Conservation (phyloP, 2,888 invertebrate species). For the Bombyx huttoni region DNA sequence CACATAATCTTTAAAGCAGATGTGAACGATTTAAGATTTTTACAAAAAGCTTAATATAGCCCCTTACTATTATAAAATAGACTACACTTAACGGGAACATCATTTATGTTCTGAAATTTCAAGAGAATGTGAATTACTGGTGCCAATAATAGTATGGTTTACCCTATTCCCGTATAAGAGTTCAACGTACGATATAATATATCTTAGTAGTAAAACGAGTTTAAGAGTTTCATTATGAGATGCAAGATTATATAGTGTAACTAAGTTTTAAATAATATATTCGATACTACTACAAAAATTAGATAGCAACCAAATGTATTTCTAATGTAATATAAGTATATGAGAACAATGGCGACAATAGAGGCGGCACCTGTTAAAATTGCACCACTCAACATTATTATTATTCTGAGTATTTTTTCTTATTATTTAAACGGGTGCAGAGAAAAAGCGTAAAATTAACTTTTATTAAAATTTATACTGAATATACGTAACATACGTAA, state of each 20-base stretch:
- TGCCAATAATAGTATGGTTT: too few relatives aligned
- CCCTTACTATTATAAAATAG: too few relatives aligned
- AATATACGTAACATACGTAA: neutral
- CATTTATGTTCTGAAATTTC: neutral
- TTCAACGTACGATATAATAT: neutral
- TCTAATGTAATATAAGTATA: too few relatives aligned
- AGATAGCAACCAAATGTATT: neutral
- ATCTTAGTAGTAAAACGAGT: neutral
- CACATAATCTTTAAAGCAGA: too few relatives aligned
- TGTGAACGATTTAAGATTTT: too few relatives aligned
- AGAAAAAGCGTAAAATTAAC: neutral
- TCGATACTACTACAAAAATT: neutral
- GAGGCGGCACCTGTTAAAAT: constrained; percentile 60
- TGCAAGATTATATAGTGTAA: neutral
- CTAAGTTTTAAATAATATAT: neutral
- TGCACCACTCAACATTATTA: constrained; percentile 44
- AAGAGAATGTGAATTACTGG: too few relatives aligned
- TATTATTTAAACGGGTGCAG: neutral
- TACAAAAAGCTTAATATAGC: too few relatives aligned
- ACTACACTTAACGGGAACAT: too few relatives aligned
- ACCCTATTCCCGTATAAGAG: neutral
- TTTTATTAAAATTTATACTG: neutral
- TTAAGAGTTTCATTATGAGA: too few relatives aligned
- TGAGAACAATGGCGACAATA: constrained; percentile 50
- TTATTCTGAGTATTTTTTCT: neutral